Percentiles rank a stretch among this genome's conserved stretches.
These are phyloP conservation scores for Sebastes dallii DNA, from an alignment of 2,797 vertebrate species.

Conservation along the genomic window DNA sequence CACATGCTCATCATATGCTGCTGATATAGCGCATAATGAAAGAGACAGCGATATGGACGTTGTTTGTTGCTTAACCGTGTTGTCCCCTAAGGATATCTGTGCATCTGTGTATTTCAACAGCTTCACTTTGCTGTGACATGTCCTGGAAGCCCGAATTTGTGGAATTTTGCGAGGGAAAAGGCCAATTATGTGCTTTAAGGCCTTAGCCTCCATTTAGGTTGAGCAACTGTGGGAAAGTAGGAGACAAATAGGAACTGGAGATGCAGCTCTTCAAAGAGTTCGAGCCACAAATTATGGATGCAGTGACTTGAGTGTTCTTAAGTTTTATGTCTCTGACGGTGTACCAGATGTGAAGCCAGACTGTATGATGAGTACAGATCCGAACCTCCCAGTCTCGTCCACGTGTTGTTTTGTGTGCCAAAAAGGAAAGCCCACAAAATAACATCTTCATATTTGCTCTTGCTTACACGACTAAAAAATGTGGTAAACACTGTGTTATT, in stretches of 20 bases:
- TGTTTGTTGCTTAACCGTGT: neutral
- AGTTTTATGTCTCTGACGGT: slow-evolving; percentile 2
- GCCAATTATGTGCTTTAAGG: slow-evolving; percentile 50
- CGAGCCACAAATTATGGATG: slow-evolving; percentile 28
- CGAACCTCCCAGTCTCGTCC: slow-evolving; percentile 1
- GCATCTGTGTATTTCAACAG: slow-evolving; percentile 3
- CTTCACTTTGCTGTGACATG: slow-evolving; percentile 27
- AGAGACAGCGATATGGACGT: neutral
- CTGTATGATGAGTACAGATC: neutral
- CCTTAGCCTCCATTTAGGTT: slow-evolving; percentile 31
- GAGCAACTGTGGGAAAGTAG: slow-evolving; percentile 36
- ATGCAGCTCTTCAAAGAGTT: slow-evolving; percentile 16
- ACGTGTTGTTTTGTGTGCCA: neutral
- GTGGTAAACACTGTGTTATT: slow-evolving; percentile 4
- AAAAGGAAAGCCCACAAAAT: slow-evolving; percentile 2
- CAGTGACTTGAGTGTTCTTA: neutral
- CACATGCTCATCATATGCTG: slow-evolving; percentile 14
- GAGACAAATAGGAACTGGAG: slow-evolving; percentile 23
- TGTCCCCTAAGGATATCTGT: neutral
- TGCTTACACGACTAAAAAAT: neutral
- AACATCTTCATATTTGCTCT: slow-evolving; percentile 1
- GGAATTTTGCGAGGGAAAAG: slow-evolving; percentile 30
- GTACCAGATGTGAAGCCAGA: slow-evolving; percentile 14
- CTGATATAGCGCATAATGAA: neutral
- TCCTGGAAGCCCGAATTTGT: slow-evolving; percentile 26